A percentile compares a stretch with the other conserved stretches of the same genome.
These are phyloP conservation scores for Meriones unguiculatus DNA, from an alignment of 2,113 vertebrate genomes.

Conservation along the genomic window DNA sequence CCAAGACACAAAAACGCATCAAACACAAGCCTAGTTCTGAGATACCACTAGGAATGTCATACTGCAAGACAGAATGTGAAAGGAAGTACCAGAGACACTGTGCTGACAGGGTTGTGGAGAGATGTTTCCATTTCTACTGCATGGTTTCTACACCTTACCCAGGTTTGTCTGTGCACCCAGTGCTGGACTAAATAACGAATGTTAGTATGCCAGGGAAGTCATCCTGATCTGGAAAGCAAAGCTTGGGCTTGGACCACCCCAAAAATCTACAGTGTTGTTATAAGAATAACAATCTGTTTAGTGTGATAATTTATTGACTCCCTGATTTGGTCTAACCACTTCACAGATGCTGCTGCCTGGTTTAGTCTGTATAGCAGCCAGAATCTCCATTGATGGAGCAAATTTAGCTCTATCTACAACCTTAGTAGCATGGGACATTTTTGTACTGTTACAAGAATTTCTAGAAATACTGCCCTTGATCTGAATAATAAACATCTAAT, in stretches of 20 bases:
- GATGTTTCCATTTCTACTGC: background rate
- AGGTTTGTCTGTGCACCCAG: background rate
- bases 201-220: background rate
- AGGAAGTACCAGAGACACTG: background rate
- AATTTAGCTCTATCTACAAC: background rate
- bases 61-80: background rate
- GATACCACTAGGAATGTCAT: background rate
- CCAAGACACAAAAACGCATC: constrained; percentile 2
- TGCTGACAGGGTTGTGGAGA: background rate
- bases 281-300: background rate
- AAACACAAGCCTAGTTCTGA: background rate
- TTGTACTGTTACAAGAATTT: background rate
- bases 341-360: background rate
- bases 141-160: background rate
- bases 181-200: background rate
- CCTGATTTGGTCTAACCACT: background rate
- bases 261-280: background rate
- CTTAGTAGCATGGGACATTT: background rate
- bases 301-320: background rate
- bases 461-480: background rate
- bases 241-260: background rate
- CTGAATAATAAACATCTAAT: background rate
- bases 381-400: background rate
- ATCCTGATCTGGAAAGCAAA: background rate
- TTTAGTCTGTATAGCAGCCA: background rate